Base-by-base conservation (phyloP, 2,888 invertebrate genomes). In the Lasioglossum figueresi region DNA sequence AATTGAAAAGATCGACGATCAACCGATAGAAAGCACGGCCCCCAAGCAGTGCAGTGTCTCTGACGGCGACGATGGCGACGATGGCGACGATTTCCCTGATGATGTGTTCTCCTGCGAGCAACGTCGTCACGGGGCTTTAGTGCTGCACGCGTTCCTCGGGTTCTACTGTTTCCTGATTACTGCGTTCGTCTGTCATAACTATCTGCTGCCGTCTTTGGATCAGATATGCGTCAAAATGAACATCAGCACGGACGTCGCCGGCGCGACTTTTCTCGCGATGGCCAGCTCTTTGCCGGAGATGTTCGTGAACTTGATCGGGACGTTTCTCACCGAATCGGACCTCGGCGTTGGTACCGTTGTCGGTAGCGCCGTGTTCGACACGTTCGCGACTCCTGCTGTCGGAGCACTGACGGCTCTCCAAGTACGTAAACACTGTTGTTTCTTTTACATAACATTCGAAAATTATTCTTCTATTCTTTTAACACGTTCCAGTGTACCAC, bases 181-280 rank as follows among this genome's bases (percentile, higher is more conserved):
- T 75, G 98, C 99, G 0, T 96, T 98, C 73, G 97, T 99, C 6
- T 99, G 99, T 95, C 98, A 99, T 93, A 97, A 98, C 92, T 99
- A 98, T 93, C 98, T 99, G 93, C 96, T 99, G 63, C 98, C 99
- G 0, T 97, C 98, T 19, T 97, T 99, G 19, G 98, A 98, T 95
- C 96, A 97, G 83, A 98, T 99, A 88, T 98, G 98, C 93, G 97
- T 97, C 88, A 97, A 97, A 94, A 94, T 98, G 68, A 96, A 97
- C 91, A 96, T 98, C 91, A 97, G 97, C 37, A 95, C 97, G 95
- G 99, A 99, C 95, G 98, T 99, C 23, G 99, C 99, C 0, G 99
- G 99, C 0, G 99, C 99, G 4, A 99, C 99, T 0, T 99, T 99
- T 92, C 98, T 99, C 98, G 98, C 99, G 0, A 97, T 98, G 0